phyloP scores from a whole-genome alignment of 53 echinoderm and acorn worm genomes.

The Henricia sp. region DNA sequence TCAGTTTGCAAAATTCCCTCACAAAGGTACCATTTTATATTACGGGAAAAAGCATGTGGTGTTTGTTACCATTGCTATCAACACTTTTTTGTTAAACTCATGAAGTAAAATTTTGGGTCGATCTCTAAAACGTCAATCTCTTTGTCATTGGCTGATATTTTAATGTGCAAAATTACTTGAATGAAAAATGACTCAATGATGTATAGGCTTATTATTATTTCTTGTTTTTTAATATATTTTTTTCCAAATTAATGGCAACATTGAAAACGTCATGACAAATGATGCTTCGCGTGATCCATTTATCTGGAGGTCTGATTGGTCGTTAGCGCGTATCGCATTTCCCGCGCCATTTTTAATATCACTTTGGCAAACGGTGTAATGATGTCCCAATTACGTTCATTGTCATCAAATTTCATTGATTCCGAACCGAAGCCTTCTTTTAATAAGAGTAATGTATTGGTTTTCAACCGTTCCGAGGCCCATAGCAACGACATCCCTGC shows the following conservation, averaged over 20 bases:
- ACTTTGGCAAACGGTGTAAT: slow-evolving; percentile 27
- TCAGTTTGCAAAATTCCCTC: no score
- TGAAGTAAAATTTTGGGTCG: no score
- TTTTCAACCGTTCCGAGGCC: slow-evolving; percentile 34
- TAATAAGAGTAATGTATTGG: slow-evolving; percentile 41
- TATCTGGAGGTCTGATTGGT: slow-evolving; percentile 20
- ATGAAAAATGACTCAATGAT: no score
- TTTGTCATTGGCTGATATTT: no score
- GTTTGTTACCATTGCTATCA: no score
- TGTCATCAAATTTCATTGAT: slow-evolving; percentile 32
- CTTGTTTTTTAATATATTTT: not conserved
- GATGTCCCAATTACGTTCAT: slow-evolving; percentile 29
- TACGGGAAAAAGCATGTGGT: no score
- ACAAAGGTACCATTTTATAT: no score
- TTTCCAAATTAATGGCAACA: slow-evolving; percentile 19
- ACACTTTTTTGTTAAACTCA: no score
- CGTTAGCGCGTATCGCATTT: slow-evolving; percentile 40
- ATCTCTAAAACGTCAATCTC: no score
- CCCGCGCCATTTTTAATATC: slow-evolving; percentile 35
- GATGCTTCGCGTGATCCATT: not conserved
- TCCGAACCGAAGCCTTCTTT: not conserved
- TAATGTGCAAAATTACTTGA: no score
- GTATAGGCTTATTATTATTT: no score
- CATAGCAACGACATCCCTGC: slow-evolving; percentile 13
- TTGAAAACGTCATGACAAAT: slow-evolving; percentile 24